Conservation (phyloP, 2,797 vertebrate species). For the Kryptopterus vitreolus region DNA sequence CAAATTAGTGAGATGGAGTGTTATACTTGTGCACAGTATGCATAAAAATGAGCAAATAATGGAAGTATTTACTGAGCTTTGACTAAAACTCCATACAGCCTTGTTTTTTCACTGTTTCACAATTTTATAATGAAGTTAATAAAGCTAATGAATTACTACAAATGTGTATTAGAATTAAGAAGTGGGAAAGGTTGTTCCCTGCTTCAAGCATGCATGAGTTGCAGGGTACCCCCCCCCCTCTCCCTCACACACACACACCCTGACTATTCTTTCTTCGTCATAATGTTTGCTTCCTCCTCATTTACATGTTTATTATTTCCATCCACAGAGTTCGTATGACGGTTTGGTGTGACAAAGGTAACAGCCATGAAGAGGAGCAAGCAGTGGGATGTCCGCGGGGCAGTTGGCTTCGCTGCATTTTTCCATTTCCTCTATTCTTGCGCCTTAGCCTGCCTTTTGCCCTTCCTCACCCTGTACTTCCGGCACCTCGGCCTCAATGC, state of each 20-base stretch:
- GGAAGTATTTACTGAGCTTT: neutral
- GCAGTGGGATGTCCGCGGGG: conserved; percentile 79
- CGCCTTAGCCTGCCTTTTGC: conserved; percentile 75
- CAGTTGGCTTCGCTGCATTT: conserved; percentile 74
- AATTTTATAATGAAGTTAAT: neutral
- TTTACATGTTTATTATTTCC: neutral
- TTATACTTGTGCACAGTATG: neutral
- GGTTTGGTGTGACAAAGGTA: conserved; percentile 15
- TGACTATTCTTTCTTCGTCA: neutral
- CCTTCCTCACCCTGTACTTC: conserved; percentile 87
- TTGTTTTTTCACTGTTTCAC: neutral
- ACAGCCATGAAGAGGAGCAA: conserved; percentile 71
- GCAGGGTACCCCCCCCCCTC: neutral
- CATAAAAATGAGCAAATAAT: neutral
- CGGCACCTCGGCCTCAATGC: conserved; percentile 80
- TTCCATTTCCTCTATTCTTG: conserved; percentile 79
- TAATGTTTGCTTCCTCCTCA: neutral
- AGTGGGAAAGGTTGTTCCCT: neutral
- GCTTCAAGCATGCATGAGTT: neutral
- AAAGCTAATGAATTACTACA: no score
- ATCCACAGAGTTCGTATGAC: conserved; percentile 6
- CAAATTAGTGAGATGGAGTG: neutral
- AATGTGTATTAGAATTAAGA: no score
- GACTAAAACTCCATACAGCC: neutral
- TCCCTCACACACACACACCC: no score